Base-by-base conservation (phyloP, 1,140 invertebrate genomes). In the Bombus pascuorum region DNA sequence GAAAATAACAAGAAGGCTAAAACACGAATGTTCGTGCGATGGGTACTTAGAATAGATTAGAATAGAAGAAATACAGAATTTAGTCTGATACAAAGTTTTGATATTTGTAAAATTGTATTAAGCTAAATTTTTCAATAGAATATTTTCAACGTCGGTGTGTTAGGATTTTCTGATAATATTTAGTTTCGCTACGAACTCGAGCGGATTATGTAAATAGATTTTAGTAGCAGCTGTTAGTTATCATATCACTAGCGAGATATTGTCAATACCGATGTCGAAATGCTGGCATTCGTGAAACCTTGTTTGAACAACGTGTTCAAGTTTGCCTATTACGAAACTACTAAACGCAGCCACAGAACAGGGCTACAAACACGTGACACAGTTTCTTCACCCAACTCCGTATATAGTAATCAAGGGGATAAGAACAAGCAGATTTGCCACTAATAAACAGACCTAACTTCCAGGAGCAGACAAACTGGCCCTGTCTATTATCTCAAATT, bases 231-330 rank as follows among this genome's bases (percentile, higher is more conserved):
- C 13, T 37, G 47, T 57, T 57, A 4, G 22, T 75, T 47, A 47
- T 57, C 73, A 22, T 57, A 57, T 75, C 47, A n/a, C 22, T 57
- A 75, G 47, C 47, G 22, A 57, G 73, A 57, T 57, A 57, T 37
- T 37, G 47, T 75, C 47, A 72, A 42, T 42, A 72, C 70, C 28
- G 25, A 15, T 57, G 47, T 75, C 25, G 73, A 75, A 37, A 57
- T 25, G 32, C 42, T 22, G 42, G 32, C 39, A n/a, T 71, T 34
- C 72, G 42, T 53, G 22, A 71, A 39, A 71, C 32, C 47, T 57
- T 13, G 73, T 57, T 28, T 32, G 25, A 75, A 75, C 47, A 75
- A 75, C 73, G 47, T 75, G 32, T 75, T 53, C 32, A 37, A 57
- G 47, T 75, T 53, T 47, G 28, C 39, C 28, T n/a, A 72, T 47